Conservation (phyloP, 35 echinoderm and acorn worm species). For the Acanthaster planci region DNA sequence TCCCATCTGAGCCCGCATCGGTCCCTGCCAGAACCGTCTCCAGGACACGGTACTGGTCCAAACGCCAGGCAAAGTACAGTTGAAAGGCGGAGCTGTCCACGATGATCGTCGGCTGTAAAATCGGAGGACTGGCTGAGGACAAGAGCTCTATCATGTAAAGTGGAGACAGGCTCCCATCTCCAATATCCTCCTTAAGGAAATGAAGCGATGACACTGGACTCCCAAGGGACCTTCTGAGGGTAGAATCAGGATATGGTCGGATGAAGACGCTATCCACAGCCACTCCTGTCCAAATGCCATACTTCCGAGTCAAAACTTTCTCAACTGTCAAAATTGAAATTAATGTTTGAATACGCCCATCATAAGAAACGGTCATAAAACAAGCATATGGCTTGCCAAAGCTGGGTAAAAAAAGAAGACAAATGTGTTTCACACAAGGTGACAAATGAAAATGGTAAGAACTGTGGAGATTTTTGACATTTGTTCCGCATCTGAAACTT, state of each 20-base stretch:
- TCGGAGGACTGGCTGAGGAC: background rate
- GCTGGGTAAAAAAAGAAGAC: too few species aligned
- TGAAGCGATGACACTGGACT: background rate
- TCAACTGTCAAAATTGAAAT: conserved; percentile 1
- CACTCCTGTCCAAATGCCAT: background rate
- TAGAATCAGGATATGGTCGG: background rate
- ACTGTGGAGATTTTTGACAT: too few species aligned
- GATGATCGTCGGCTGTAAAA: background rate
- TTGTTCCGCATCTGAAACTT: too few species aligned
- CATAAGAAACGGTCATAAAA: too few species aligned
- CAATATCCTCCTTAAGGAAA: background rate
- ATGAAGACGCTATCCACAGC: background rate
- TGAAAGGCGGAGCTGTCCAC: background rate
- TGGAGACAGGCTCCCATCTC: background rate
- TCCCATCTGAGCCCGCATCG: background rate
- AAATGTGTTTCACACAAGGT: too few species aligned
- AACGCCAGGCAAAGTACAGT: background rate
- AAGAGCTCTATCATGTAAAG: conserved; percentile 31
- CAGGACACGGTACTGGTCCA: background rate
- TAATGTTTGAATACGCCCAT: too few species aligned
- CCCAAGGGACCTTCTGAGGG: background rate
- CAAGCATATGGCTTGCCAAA: too few species aligned
- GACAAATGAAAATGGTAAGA: too few species aligned
- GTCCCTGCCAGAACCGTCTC: background rate
- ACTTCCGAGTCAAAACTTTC: background rate